Evolutionary conservation across 92 coral and sea anemone species (phyloP), one percentile per base, ranked within the genome.

Genomic region (Ricordea florida): DNA sequence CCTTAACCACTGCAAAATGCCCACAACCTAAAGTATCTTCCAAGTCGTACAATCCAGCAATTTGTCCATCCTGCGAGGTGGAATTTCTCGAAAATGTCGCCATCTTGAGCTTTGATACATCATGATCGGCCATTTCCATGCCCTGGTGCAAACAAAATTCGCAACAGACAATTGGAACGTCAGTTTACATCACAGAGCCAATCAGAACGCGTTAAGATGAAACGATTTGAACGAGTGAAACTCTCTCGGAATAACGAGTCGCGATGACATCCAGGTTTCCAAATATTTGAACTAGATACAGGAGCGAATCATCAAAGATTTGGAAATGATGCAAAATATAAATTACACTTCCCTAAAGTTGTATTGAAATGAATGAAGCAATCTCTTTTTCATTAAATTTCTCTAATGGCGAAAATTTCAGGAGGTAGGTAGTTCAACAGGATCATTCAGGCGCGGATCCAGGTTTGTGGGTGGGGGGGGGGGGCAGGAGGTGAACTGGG

Each of bases 1-100:
- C 83, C 80, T 94, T 94, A 52, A 94, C 98, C 14, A 92, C 98
- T 29, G 98, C 97, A 82, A 85, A 94, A 66, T 94, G 98, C 16
- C 98, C 98, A 50, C 91, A 80, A 21, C 98, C 98, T 67, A 94
- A 51, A 14, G 94, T 88, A 63, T 94, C 98, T 52, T 92, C 97
- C 43, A 94, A 77, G 61, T 94, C 98, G 57, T 94, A 94, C 76
- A 94, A 74, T 14, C 98, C 98, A 27, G 98, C 98, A 38, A 94
- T 92, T 65, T 92, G 83, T 44, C 93, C 90, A 66, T 94, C 98
- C 58, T 80, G 80, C 46, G 85, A 78, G 69, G 85, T 51, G 46
- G 90, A 59, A 78, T 91, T 87, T 22, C 80, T 61, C 37, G 83
- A 74, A 79, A 57, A 55, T 65, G 81, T 91, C 71, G 98, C 97